Percentiles rank a stretch among this genome's conserved stretches.
Evolutionary conservation across 1,140 invertebrate species (phyloP).

Genomic region (Oedothorax gibbosus): DNA sequence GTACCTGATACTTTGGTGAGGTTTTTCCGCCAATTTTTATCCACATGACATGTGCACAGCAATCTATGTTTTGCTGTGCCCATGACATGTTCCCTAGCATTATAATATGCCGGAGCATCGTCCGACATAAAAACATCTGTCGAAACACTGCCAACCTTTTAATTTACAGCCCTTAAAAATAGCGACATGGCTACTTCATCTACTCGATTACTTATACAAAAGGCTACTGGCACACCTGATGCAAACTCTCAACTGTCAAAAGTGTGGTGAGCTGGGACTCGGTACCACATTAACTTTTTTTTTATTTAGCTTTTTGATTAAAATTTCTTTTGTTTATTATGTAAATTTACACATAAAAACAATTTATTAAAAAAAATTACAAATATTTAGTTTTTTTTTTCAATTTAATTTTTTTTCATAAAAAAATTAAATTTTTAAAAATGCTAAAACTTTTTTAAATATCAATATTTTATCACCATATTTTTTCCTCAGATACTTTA

Average conservation of each 20-base stretch:
- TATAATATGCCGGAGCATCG: slow-evolving; percentile 42
- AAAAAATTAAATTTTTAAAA: too few species aligned
- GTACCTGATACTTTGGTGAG: slow-evolving; percentile 18
- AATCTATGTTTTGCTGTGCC: not conserved
- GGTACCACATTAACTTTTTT: too few species aligned
- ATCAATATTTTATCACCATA: too few species aligned
- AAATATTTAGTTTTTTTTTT: too few species aligned
- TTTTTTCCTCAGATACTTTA: too few species aligned
- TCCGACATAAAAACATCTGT: slow-evolving; percentile 43
- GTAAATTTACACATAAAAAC: too few species aligned
- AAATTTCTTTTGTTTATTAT: too few species aligned
- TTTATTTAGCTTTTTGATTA: too few species aligned
- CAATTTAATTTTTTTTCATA: too few species aligned
- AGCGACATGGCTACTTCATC: slow-evolving; percentile 15
- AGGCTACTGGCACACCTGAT: slow-evolving; percentile 37
- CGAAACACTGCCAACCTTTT: slow-evolving; percentile 3
- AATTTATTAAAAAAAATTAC: too few species aligned
- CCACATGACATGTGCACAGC: slow-evolving; percentile 41
- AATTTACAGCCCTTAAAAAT: slow-evolving; percentile 19
- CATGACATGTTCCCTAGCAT: slow-evolving; percentile 33
- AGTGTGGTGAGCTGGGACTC: too few species aligned
- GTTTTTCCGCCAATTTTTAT: slow-evolving; percentile 35
- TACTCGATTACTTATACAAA: slow-evolving; percentile 18
- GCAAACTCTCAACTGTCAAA: slow-evolving; percentile 48
- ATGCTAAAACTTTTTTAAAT: too few species aligned